Evolutionary conservation across 2,113 vertebrate genomes (phyloP), one percentile per base, ranked within the genome.

Genomic region (Colius striatus): DNA sequence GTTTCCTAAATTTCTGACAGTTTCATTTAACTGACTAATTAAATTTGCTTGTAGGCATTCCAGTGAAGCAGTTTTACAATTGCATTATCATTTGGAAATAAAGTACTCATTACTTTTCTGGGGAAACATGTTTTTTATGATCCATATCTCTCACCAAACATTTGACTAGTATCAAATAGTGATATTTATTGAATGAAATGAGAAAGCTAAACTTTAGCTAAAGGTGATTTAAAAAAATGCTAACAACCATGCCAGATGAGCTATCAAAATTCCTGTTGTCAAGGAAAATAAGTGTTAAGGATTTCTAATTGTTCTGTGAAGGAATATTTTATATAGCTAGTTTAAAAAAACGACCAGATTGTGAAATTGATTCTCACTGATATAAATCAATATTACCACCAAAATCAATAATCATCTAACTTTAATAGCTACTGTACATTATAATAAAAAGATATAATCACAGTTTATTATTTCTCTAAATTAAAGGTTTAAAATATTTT

Each of bases 11-110:
- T 97, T 97, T 97, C 93, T 97, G 95, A 96, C 95, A 97, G 81
- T 98, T 98, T 97, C 95, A 98, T 97, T 98, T 98, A 98, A 95
- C 90, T 96, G 80, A 96, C 96, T 98, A 98, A 98, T 98, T 98
- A 98, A 97, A 98, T 97, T 97, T 95, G 93, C 97, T 98, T 92
- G 79, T 96, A 96, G 97, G 95, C 91, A 96, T 98, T 97, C 96
- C 95, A 95, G 78, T 95, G 75, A 95, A 48, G 22, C 27, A 95
- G 85, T 86, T 93, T 97, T 96, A 92, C 84, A 97, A 96, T 91
- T 45, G 15, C 26, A 89, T 29, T 94, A 89, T 94, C 84, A 89
- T 96, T 95, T 94, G 71, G 89, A 93, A 97, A 96, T 94, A 96
- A 97, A 96, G 63, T 72, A 51, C 94, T 95, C 70, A 90, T 97